Base-by-base conservation (phyloP, 2,797 vertebrate species). In the Gobionotothen gibberifrons region DNA sequence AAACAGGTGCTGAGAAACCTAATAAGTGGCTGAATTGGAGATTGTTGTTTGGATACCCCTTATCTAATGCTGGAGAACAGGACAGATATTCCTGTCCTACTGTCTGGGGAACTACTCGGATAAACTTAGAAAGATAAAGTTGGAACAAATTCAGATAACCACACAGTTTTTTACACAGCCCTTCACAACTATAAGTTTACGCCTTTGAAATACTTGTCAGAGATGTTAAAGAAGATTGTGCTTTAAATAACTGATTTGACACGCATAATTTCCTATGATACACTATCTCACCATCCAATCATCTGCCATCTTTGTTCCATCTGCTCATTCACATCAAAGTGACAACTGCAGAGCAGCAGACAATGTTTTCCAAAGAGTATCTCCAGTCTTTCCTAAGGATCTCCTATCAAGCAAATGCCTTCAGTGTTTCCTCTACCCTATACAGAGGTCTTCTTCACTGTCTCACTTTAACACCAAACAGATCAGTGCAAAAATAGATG, bases 121-220 rank as follows among this genome's bases (percentile, higher is more conserved):
- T 78, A 65, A 19, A 15, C 44, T 9, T 16, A 10, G 40, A 78
- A n/a, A 79, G 61, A 84, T 77, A 78, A 64, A 76, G 56, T 6
- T 68, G 0, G 16, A 60, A 66, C 72, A 56, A 19, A 60, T n/a
- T 66, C 48, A 58, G 5, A 47, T 29, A 39, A n/a, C 44, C 9
- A 56, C 13, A 36, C 32, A 8, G 1, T 36, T 1, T 36, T 36
- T 36, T 9, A 36, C 29, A 54, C 17, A 57, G 47, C 43, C 13
- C 4, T 54, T 32, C 46, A 19, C 17, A 49, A 32, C 51, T 55
- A 12, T 40, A 19, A 4, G 11, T 69, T 40, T 19, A 29, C 43
- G 6, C 54, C 22, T 17, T 36, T 43, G 17, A 48, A 16, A 69
- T 12, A 32, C 11, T 48, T 8, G 16, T 29, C 8, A 14, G 5